Evolutionary conservation across 2,888 invertebrate genomes (phyloP), one percentile per base, ranked within the genome.

Genomic region (Drosophila prolongata): DNA sequence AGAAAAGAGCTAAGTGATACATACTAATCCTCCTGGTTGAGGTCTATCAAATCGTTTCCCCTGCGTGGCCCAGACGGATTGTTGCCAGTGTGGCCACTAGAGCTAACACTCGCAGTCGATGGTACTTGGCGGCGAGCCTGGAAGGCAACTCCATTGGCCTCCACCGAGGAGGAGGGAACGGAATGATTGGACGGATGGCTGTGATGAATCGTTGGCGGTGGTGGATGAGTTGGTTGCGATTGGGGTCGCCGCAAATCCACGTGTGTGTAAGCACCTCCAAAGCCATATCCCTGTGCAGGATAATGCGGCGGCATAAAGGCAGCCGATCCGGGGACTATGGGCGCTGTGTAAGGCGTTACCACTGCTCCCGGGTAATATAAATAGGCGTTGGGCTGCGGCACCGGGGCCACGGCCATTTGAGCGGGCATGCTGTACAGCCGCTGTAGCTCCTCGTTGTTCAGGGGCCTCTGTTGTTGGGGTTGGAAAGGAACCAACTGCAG

Each of bases 21-120:
- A 82, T 89, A 92, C 92, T 91, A 89, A 79, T 92, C 91, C 75
- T 91, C 91, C 54, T 91, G 90, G 30, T 87, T 90, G 24, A 91
- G 82, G 79, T 92, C 92, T 60, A 92, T 92, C 62, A 92, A 82
- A 82, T 92, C 92, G 55, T 86, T 90, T 30, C 89, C 90, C 16
- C 78, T 64, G 16, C 84, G 81, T 13, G 74, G 73, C 9, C 34
- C 44, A 10, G 57, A 13, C 5, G 62, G 57, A 78, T 66, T 66
- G 44, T 27, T 44, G 11, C 61, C 59, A 6, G 9, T 35, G 14
- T 50, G 46, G 27, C 38, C 27, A 14, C 11, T 19, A 4, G 61
- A 54, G 38, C 67, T 52, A 10, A 14, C n/a, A 40, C 68, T 69
- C 13, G 24, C 38, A 8, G 38, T 43, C 16, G 57, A 42, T 10